Base-by-base conservation (phyloP, 2,888 invertebrate genomes). In the Melanargia galathea region DNA sequence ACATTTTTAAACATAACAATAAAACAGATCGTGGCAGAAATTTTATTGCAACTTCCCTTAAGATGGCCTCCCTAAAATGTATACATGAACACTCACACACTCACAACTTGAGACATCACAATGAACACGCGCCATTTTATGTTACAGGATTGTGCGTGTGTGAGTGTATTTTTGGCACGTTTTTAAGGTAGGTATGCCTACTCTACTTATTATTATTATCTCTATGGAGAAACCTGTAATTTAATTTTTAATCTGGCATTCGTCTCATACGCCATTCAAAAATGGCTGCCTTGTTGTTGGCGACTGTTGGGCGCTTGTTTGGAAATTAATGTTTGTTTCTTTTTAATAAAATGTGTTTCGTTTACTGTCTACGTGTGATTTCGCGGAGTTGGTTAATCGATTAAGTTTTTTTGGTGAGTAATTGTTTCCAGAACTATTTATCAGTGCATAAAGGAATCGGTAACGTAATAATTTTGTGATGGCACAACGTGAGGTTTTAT, bases 271-370 rank as follows among this genome's bases (percentile, higher is more conserved):
- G 84, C 86, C 86, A 86, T 87, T 51, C 11, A 46, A 87, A 90
- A 79, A 91, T 91, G 90, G 90, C 90, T 86, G 84, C 85, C 87
- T 86, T 92, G 90, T 91, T 90, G 88, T 87, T 91, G 84, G 89
- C 81, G 86, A 89, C 81, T 88, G 87, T 84, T 84, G 84, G 82
- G 85, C 83, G 85, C 87, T 89, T 88, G 89, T 90, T 87, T 87
- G 70, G 78, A 73, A 81, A 81, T 83, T 84, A 87, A 77, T 86
- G 82, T 87, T 88, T 86, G 82, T 88, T 87, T 85, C 83, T 78
- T 80, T 82, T 66, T 66, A 80, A 76, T 81, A 82, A 73, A 83
- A 86, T 85, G 84, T 77, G 79, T 82, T 83, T 70, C 69, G 73
- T 73, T 78, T 70, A 69, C 74, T 74, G 67, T 73, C 72, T 74